Base-by-base conservation (phyloP, 1,140 invertebrate species). In the Littorina saxatilis region DNA sequence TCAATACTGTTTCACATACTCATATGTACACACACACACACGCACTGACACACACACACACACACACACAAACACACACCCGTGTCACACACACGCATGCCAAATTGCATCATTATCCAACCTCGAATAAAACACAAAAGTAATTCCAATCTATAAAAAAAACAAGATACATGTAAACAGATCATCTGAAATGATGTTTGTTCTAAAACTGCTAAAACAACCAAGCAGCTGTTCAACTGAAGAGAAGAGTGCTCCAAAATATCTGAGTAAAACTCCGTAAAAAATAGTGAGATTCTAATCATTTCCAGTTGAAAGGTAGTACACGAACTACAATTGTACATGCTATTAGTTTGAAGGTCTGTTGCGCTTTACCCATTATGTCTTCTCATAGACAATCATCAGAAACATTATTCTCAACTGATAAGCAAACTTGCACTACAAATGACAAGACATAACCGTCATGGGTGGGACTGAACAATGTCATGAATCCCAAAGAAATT, bases 11-110 rank as follows among this genome's bases (percentile, higher is more conserved):
- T 23, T 70, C 66, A 23, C 2, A 20, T n/a, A 23, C 4, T 66
- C 61, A 23, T n/a, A 66, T n/a, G 27, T n/a, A 66, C 61, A 66
- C 61, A 66, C 66, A 70, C 66, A 70, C 66, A 37, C 66, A 70
- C 32, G 35, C 66, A 37, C 29, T 11, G 4, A 70, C 27, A 70
- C 27, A 70, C 66, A 70, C 1, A 29, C 27, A 39, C 66, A 70
- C 27, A 29, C 27, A 70, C 32, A 70, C 66, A 70, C 32, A 39
- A 27, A 70, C 66, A 35, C 66, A 29, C 27, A 35, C 66, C 32
- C 66, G 17, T 9, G 9, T 11, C 66, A 37, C 2, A 37, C 2
- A 35, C 35, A 37, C 68, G 39, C 35, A 37, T 35, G 20, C 17
- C 35, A 35, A 70, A 1, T 20, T 17, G 15, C 20, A 70, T 13